Evolutionary conservation across 2,113 vertebrate genomes (phyloP), one percentile per base, ranked within the genome.

Genomic region (Dolichotis patagonum): DNA sequence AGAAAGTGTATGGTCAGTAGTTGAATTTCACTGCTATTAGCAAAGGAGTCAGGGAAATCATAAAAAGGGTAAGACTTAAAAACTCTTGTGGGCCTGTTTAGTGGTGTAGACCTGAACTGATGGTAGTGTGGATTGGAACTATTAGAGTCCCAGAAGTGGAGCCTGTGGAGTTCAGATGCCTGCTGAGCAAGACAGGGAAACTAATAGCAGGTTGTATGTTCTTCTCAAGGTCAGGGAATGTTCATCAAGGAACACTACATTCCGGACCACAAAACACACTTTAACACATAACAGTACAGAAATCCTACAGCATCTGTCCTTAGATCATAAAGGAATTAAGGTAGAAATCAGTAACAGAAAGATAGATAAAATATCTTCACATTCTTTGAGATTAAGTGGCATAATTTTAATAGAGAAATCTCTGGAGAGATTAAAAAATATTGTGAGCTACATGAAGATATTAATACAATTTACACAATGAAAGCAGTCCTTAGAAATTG

Each of bases 401-500:
- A 85, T 41, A 88, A 1, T 71, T 96, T 71, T 85, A 62, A 91
- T 43, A 69, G 71, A 91, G 52, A 91, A 95, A 54, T 65, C 71
- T 63, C 41, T 63, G 43, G 91, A 91, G 54, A 92, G 69, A 63
- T 41, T 14, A 49, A 54, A 63, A 63, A 71, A 10, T 9, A 32
- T 43, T 73, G 82, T 80, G 62, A 75, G 82, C 41, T 77, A 60
- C 93, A 35, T 49, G 30, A 88, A 69, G 90, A 85, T 88, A 38
- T 52, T 73, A 90, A 71, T 17, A 77, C 10, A 88, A n/a, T 13
- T 41, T 43, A 26, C 46, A 16, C 20, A 54, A 20, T 30, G 32
- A 84, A 85, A 88, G 11, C n/a, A 73, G 58, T 26, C 14, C n/a
- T 73, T 11, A 28, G 35, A 28, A 60, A 77, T 65, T 49, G 38